Base-by-base conservation (phyloP, 2,113 vertebrate genomes). In the Amphiprion percula region DNA sequence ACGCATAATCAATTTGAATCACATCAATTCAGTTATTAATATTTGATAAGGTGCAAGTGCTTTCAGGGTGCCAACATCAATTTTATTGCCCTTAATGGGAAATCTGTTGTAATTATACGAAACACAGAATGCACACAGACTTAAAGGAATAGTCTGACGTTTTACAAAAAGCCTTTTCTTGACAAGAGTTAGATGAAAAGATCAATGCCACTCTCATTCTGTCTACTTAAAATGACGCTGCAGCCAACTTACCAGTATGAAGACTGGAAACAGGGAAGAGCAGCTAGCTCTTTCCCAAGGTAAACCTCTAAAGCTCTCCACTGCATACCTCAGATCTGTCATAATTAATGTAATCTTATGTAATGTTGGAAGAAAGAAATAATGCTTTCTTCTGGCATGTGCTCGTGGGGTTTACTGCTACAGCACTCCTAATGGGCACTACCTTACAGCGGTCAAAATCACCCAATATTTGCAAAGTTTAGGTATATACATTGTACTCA, bases 91-190 rank as follows among this genome's bases (percentile, higher is more conserved):
- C 1, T 4, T 28, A 5, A 7, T 7, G 23, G 49, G n/a, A n/a
- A 24, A 44, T 49, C 5, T 55, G 16, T 9, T 30, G 28, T 1
- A 19, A 24, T 0, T 16, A 44, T 0, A 7, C 0, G 11, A 30
- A 77, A 70, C 44, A 47, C 0, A 33, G 1, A 26, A 47, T 52
- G 53, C 21, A 58, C 1, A 10, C 11, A 46, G 61, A 74, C 28
- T 52, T 64, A 47, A 66, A 74, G 68, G 53, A 74, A 47, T 3
- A 65, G 16, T 68, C 62, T 75, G 50, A 66, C 21, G 21, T 65
- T 61, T 19, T 81, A n/a, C 17, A 39, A 61, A 66, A 74, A 23
- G 5, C 6, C 30, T 39, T 54, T 54, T 33, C 39, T 73, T 14
- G 26, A 52, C 11, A 15, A 61, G 16, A 61, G 16, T 37, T 16